phyloP scores from a whole-genome alignment of 2,113 vertebrate genomes.

The Trematocara zebra region DNA sequence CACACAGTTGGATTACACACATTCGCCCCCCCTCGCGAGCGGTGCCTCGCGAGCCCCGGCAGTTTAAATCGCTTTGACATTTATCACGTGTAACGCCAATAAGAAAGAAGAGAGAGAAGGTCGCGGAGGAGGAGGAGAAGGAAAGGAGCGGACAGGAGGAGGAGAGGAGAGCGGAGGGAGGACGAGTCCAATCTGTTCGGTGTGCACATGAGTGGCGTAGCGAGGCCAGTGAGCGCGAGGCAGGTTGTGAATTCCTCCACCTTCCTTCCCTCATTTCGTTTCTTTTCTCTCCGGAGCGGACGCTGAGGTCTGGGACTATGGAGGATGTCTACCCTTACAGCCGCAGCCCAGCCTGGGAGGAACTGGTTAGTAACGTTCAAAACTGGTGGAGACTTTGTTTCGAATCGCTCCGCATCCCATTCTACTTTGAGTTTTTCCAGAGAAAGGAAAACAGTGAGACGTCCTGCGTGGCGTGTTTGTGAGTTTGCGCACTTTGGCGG shows the following conservation, averaged over 20 bases:
- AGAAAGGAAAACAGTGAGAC: background rate
- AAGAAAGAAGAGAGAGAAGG: background rate
- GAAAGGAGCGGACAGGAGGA: background rate
- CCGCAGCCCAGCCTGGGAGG: conserved; percentile 84
- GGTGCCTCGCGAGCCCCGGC: background rate
- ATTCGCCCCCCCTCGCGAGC: background rate
- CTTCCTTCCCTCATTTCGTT: background rate
- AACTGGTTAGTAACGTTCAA: conserved; percentile 69
- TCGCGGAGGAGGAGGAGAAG: background rate
- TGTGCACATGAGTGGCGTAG: conserved; percentile 7
- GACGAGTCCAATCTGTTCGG: background rate
- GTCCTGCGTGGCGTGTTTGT: background rate
- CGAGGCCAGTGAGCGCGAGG: background rate
- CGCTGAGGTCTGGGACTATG: conserved; percentile 65
- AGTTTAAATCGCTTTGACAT: conserved; percentile 54
- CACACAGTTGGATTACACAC: background rate
- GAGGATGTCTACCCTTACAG: conserved; percentile 79
- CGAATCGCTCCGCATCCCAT: background rate
- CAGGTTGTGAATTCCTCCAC: conserved; percentile 23
- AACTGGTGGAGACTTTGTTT: background rate
- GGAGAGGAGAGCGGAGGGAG: background rate
- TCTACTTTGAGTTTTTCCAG: background rate
- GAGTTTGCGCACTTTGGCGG: background rate
- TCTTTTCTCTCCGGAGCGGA: conserved; percentile 32
- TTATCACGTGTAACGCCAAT: conserved; percentile 62